Conservation (phyloP, 1,140 invertebrate species). For the Drosophila malerkotliana region DNA sequence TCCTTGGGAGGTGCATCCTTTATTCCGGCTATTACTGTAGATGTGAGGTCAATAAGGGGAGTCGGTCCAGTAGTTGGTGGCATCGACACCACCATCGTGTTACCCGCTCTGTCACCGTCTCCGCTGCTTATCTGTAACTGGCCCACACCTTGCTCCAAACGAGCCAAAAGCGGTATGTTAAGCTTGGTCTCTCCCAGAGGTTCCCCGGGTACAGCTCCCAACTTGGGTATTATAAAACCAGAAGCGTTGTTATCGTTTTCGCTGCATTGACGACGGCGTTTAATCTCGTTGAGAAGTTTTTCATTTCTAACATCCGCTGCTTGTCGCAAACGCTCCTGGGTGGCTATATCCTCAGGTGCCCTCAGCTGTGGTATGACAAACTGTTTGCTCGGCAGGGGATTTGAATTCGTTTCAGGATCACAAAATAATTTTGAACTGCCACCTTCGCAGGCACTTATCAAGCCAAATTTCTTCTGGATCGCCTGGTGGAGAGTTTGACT, state of each 20-base stretch:
- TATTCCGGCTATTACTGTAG: slow-evolving; percentile 38
- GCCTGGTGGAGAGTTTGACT: slow-evolving; percentile 49
- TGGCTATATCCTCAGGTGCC: slow-evolving; percentile 14
- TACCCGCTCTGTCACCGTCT: slow-evolving; percentile 11
- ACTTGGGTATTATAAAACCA: slow-evolving; percentile 41
- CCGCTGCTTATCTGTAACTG: slow-evolving; percentile 37
- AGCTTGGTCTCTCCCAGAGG: slow-evolving; percentile 30
- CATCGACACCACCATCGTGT: background rate
- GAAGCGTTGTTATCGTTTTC: slow-evolving; percentile 4
- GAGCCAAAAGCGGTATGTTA: slow-evolving; percentile 38
- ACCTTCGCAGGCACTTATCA: slow-evolving; percentile 17
- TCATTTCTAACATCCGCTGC: slow-evolving; percentile 45
- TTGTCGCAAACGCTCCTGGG: slow-evolving; percentile 26
- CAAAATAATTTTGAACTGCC: slow-evolving; percentile 21
- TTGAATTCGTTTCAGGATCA: slow-evolving; percentile 6
- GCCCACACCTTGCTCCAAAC: slow-evolving; percentile 24
- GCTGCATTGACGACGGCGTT: slow-evolving; percentile 18
- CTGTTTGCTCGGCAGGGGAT: background rate
- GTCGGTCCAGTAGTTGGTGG: background rate
- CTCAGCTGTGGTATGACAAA: slow-evolving; percentile 58
- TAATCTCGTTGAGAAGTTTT: slow-evolving; percentile 51
- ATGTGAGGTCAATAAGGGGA: slow-evolving; percentile 58
- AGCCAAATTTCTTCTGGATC: slow-evolving; percentile 48
- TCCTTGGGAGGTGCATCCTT: slow-evolving; percentile 50
- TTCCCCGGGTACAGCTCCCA: slow-evolving; percentile 19